Conservation (phyloP, 2,113 vertebrate species). For the Cichladusa arquata region DNA sequence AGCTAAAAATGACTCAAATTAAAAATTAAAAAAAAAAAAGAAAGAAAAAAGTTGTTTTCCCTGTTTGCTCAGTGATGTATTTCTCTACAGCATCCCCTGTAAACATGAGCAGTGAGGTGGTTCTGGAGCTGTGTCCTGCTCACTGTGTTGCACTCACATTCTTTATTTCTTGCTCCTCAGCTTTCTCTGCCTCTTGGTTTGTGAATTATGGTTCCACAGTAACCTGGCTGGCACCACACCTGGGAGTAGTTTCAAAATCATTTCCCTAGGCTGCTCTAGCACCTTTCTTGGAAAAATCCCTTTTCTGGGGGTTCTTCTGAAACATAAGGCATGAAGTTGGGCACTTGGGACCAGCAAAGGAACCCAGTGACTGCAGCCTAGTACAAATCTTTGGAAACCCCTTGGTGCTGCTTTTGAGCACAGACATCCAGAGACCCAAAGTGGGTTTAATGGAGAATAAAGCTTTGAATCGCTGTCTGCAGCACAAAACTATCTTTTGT, state of each 20-base stretch:
- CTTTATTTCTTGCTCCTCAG: neutral
- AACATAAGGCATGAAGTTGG: fast-evolving
- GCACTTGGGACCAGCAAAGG: neutral
- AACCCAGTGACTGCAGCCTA: neutral
- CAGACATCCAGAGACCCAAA: neutral
- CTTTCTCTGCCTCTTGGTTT: neutral
- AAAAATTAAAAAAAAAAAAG: neutral
- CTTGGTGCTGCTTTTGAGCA: neutral
- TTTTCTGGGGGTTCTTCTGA: neutral
- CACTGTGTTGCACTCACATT: fast-evolving
- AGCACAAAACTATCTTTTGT: neutral
- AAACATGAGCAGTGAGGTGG: neutral
- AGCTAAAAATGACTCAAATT: neutral
- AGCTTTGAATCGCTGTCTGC: neutral
- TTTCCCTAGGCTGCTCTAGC: neutral
- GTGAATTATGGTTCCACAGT: fast-evolving
- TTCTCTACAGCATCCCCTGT: neutral
- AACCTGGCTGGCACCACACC: neutral
- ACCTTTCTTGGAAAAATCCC: neutral
- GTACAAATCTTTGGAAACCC: neutral
- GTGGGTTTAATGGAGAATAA: neutral
- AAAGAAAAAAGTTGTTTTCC: neutral
- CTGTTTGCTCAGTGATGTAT: neutral
- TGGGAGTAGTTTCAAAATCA: neutral
- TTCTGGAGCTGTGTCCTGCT: neutral